A percentile compares a stretch with the other conserved stretches of the same genome.
Conservation (phyloP, 2,888 invertebrate species). For the Lobophora halterata region DNA sequence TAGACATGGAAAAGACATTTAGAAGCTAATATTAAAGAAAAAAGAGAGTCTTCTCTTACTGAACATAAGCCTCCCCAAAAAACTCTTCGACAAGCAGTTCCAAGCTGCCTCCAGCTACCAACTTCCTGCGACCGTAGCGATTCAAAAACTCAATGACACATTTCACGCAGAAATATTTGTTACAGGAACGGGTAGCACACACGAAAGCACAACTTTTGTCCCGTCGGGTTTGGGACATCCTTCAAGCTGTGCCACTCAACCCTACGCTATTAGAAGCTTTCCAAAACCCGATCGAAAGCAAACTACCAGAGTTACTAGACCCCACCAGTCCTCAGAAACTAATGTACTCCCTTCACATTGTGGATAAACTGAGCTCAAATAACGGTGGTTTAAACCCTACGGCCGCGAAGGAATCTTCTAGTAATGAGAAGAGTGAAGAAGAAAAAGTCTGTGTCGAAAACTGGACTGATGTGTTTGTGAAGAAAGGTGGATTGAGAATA, state of each 20-base stretch:
- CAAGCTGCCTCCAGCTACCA: too few relatives aligned
- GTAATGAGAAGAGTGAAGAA: constrained; percentile 56
- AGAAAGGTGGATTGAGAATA: constrained; percentile 92
- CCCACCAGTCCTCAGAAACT: constrained; percentile 95
- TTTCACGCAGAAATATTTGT: constrained; percentile 25
- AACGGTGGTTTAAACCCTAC: constrained; percentile 36
- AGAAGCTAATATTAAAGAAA: too few relatives aligned
- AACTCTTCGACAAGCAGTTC: too few relatives aligned
- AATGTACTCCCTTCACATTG: constrained; percentile 96
- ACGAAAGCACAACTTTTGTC: constrained; percentile 95
- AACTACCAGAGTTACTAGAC: constrained; percentile 89
- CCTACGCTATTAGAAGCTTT: constrained; percentile 92
- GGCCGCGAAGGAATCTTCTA: constrained; percentile 37
- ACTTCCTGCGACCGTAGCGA: too few relatives aligned
- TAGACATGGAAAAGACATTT: too few relatives aligned
- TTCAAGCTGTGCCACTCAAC: constrained; percentile 94
- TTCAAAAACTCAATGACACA: constrained; percentile 3
- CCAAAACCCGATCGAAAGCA: constrained; percentile 85
- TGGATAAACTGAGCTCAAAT: constrained; percentile 76
- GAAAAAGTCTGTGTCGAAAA: constrained; percentile 59
- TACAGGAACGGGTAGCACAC: constrained; percentile 85
- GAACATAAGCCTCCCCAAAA: too few relatives aligned
- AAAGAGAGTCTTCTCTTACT: too few relatives aligned
- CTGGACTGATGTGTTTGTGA: constrained; percentile 91
- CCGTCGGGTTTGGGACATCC: constrained; percentile 95